Base-by-base conservation (phyloP, 1,140 invertebrate species). In the Lucilia cuprina region DNA sequence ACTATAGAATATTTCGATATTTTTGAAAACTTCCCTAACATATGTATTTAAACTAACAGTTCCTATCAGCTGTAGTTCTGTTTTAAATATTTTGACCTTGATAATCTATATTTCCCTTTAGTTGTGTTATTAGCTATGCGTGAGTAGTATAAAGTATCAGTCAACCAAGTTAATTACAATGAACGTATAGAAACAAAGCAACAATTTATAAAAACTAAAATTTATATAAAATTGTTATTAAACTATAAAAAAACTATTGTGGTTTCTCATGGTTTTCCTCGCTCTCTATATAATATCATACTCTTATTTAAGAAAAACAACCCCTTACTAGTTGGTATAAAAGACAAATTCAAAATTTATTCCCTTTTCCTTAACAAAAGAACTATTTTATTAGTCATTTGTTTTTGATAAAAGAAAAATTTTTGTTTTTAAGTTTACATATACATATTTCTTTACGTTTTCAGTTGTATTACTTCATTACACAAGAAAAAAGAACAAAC, bases 391-490 rank as follows among this genome's bases (percentile, higher is more conserved):
- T 30, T 30, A 30, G 25, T 1, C 25, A 2, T 30, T 41, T 41
- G 41, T 41, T 41, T 41, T 5, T n/a, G 3, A 3, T 30, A 30
- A 30, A 30, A 30, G 25, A 2, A 30, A 30, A 60, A 60, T 60
- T 60, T 14, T 17, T 70, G 0, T 70, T 70, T n/a, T 70, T 70
- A 70, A 70, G 65, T 21, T 12, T 30, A 30, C 3, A 30, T 30
- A 30, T 30, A 30, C 3, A 70, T 10, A 47, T 78, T 50, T 80
- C 41, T 80, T 78, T 80, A 80, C 77, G 77, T 80, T 80, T 80
- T 80, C 77, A 80, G 77, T 80, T 80, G 34, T 60, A 17, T 60
- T 2, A 17, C 55, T 8, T 25, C 65, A 70, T 70, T 21, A n/a
- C 5, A 70, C n/a, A 70, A 21, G 25, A 17, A 19, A 70, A 25